phyloP scores from a whole-genome alignment of 2,888 invertebrate species.

The Phengaris alcon region DNA sequence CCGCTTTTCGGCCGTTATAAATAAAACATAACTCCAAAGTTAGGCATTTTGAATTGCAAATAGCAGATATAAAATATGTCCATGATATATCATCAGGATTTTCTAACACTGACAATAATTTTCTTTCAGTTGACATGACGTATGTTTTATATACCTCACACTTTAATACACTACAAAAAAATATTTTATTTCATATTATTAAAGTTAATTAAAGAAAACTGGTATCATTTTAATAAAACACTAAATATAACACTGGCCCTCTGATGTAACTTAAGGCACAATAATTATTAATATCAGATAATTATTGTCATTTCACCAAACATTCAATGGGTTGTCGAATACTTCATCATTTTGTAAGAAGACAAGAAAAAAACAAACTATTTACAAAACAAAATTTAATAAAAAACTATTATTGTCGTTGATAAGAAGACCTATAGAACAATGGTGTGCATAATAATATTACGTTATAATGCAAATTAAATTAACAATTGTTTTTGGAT shows the following conservation, averaged over 20 bases:
- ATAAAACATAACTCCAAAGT: conserved; percentile 75
- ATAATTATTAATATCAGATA: no score
- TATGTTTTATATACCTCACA: background rate
- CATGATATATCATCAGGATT: conserved; percentile 39
- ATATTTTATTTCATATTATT: no score
- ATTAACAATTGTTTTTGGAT: conserved; percentile 37
- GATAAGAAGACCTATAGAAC: conserved; percentile 16
- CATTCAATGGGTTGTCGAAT: no score
- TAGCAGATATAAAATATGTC: conserved; percentile 56
- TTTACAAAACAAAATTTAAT: background rate
- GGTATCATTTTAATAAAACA: no score
- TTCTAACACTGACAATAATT: conserved; percentile 25
- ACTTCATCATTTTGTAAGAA: no score
- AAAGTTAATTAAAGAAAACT: no score
- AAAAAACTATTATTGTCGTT: background rate
- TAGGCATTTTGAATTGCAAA: conserved; percentile 74
- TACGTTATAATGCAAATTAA: conserved; percentile 15
- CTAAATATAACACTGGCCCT: no score
- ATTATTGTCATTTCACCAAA: no score
- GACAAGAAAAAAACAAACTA: background rate
- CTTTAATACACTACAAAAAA: background rate
- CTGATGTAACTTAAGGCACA: no score
- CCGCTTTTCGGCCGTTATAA: conserved; percentile 65
- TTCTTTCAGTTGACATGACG: background rate
- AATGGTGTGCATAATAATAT: background rate